Base-by-base conservation (phyloP, 2,888 invertebrate species). In the Temnothorax ravouxi region DNA sequence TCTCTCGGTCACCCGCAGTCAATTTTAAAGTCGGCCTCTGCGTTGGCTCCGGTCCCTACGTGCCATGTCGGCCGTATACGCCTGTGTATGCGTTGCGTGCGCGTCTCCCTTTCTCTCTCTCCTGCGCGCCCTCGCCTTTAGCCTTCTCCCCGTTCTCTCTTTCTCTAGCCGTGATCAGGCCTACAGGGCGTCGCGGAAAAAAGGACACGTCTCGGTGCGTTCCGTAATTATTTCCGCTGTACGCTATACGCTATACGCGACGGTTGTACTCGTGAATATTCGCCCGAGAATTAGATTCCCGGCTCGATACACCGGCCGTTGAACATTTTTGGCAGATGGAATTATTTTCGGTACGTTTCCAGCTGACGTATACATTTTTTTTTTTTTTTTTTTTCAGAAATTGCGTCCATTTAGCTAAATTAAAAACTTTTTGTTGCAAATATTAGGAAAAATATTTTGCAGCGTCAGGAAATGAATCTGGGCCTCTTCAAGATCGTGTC, bases 1-100 rank as follows among this genome's bases (percentile, higher is more conserved):
- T 84, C 89, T 88, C 87, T 87, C 88, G 89, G 87, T 89, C 88
- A 88, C 83, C 86, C 88, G 86, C 89, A 89, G 89, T 89, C 89
- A 88, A 90, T 90, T 90, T 90, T 88, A 90, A 89, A 90, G 90
- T 64, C 81, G 54, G 81, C 59, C 52, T 54, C 34, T 69, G 77
- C 77, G 75, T 81, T 41, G 77, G 67, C 80, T 59, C 25, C 29
- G 52, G 25, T 56, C 38, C 41, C 18, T 59, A 47, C 56, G 54
- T 52, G 38, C 25, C 47, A 56, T 64, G 38, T 18, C 47, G 47
- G 66, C 34, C 69, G 38, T 9, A 1, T 8, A 34, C 56, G 34
- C 34, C 38, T 66, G 62, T 66, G 62, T 74, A 3, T 25, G n/a
- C 59, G 50, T 71, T 62, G 41, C 44, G 52, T 61, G 71, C 59